Evolutionary conservation across 2,888 invertebrate species (phyloP).

Genomic region (Campoplex nolae): DNA sequence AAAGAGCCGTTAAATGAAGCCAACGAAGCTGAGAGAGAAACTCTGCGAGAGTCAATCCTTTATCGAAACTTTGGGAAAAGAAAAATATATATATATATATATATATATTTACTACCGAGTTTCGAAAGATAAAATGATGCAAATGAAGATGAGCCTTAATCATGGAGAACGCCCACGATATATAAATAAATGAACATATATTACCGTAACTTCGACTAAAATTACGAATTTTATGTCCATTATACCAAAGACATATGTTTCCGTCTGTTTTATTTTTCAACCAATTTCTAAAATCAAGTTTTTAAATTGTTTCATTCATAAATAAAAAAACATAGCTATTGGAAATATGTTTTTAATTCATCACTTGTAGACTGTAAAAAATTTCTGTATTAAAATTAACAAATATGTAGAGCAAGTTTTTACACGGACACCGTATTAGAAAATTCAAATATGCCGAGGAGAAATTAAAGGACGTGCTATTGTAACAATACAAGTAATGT

Average conservation of each 20-base stretch:
- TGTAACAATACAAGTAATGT: no score
- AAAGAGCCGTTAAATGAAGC: constrained; percentile 46
- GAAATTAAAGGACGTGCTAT: no score
- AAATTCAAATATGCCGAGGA: no score
- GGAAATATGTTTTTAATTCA: no score
- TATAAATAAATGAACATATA: constrained; percentile 14
- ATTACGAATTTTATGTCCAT: constrained; percentile 21
- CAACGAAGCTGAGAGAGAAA: constrained; percentile 4
- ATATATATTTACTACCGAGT: constrained; percentile 6
- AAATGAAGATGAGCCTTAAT: constrained; percentile 22
- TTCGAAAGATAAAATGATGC: constrained; percentile 23
- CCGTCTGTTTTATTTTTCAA: neutral
- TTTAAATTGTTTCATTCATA: neutral
- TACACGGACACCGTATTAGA: no score
- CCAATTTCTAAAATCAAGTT: neutral
- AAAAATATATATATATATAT: neutral
- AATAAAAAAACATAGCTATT: no score
- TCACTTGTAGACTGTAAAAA: no score
- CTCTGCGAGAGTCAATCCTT: neutral
- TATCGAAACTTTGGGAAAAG: neutral
- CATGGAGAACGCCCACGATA: constrained; percentile 12
- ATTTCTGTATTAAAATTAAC: no score
- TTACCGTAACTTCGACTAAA: constrained; percentile 6
- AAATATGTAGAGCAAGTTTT: no score
- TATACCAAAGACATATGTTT: neutral